Evolutionary conservation across 2,113 vertebrate species (phyloP).

Genomic region (Caranx melampygus): DNA sequence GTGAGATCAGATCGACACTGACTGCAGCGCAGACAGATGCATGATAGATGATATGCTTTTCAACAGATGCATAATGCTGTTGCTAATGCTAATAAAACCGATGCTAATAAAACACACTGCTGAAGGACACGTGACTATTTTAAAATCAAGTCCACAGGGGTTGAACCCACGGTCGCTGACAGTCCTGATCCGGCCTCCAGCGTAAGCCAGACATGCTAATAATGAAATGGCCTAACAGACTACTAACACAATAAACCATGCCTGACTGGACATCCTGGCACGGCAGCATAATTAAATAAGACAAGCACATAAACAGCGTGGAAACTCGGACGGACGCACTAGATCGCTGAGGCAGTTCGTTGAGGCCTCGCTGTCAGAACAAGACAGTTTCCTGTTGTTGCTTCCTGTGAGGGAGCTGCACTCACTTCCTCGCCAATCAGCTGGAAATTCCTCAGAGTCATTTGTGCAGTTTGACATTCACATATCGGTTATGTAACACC

Average conservation of each 20-base stretch:
- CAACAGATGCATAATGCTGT: background rate
- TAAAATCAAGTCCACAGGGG: background rate
- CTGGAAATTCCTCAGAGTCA: conserved; percentile 22
- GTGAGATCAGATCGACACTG: no score
- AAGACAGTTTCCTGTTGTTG: conserved; percentile 66
- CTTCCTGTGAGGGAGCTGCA: conserved; percentile 40
- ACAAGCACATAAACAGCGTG: conserved; percentile 44
- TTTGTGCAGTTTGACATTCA: background rate
- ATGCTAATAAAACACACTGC: background rate
- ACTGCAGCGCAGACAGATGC: background rate
- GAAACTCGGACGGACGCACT: conserved; percentile 18
- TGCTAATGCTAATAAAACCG: no score
- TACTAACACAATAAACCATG: conserved; percentile 51
- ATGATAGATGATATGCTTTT: background rate
- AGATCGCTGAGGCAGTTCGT: conserved; percentile 35
- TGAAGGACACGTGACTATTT: background rate
- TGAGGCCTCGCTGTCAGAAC: conserved; percentile 30
- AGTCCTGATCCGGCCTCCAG: conserved; percentile 3
- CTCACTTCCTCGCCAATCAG: conserved; percentile 36
- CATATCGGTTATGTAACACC: background rate
- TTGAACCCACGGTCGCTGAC: background rate
- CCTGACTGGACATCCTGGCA: conserved; percentile 55
- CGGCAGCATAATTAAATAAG: conserved; percentile 60
- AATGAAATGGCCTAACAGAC: conserved; percentile 59
- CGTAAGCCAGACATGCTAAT: conserved; percentile 58